Evolutionary conservation across 2,797 vertebrate species (phyloP).

Genomic region (Enoplosus armatus): DNA sequence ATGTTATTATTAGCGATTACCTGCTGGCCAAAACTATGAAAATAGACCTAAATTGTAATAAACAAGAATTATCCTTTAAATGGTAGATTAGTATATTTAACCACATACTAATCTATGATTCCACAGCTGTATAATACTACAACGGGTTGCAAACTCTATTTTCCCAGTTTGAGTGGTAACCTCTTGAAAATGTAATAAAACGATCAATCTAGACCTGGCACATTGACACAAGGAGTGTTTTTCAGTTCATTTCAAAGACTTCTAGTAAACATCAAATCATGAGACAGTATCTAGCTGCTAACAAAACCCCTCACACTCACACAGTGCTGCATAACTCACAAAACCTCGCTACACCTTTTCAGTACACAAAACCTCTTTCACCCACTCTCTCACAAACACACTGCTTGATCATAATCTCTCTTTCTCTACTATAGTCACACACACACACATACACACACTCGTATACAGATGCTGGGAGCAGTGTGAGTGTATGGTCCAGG

Average conservation of each 20-base stretch:
- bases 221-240: neutral
- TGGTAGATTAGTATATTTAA: neutral
- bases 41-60: neutral
- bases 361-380: slow-evolving; percentile 76
- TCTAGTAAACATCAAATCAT: slow-evolving; percentile 29
- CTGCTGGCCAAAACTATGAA: neutral
- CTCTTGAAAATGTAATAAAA: neutral
- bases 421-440: slow-evolving; percentile 44
- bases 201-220: neutral
- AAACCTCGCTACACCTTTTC: slow-evolving; percentile 55
- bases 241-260: slow-evolving; percentile 23
- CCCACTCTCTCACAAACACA: slow-evolving; percentile 66
- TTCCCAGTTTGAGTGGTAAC: neutral
- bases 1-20: neutral
- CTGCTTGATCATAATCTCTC: slow-evolving; percentile 79
- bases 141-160: slow-evolving; percentile 7
- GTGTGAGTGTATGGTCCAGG: slow-evolving; percentile 89
- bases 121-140: neutral
- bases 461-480: slow-evolving; percentile 54
- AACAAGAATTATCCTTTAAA: neutral
- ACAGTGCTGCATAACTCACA: slow-evolving; percentile 42
- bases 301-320: slow-evolving; percentile 16
- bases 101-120: neutral
- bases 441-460: slow-evolving; percentile 33
- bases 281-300: slow-evolving; percentile 15